Evolutionary conservation across 2,113 vertebrate genomes (phyloP).

Genomic region (Laticauda laticaudata): DNA sequence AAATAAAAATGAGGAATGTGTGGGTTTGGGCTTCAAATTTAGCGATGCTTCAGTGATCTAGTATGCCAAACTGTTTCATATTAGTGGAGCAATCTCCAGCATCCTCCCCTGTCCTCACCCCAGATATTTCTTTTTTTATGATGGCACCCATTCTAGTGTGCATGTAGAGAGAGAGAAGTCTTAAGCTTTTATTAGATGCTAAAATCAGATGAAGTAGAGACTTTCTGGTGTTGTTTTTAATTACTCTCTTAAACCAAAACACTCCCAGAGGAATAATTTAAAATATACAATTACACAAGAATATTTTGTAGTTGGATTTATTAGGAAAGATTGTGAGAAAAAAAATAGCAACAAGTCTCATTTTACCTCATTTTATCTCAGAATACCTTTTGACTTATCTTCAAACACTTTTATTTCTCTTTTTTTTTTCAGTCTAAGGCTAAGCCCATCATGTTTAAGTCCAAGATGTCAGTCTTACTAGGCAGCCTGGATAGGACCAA

Average conservation of each 20-base stretch:
- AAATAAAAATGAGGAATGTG: conserved; percentile 71
- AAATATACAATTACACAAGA: conserved; percentile 20
- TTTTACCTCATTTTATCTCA: not conserved
- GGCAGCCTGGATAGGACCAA: no score
- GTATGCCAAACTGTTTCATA: conserved; percentile 77
- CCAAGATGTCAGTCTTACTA: not conserved
- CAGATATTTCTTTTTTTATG: conserved; percentile 69
- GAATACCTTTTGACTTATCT: not conserved
- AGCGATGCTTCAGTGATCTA: conserved; percentile 72
- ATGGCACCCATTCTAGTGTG: conserved; percentile 69
- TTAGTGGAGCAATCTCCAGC: conserved; percentile 72
- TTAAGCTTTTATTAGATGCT: conserved; percentile 53
- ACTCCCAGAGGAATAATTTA: not conserved
- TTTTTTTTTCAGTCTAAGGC: not conserved
- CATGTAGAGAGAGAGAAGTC: not conserved
- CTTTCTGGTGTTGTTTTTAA: conserved; percentile 5
- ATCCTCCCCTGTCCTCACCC: conserved; percentile 45
- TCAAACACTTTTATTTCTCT: conserved; percentile 1
- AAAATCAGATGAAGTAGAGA: conserved; percentile 51
- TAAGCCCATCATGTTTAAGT: not conserved
- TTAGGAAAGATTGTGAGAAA: fast-evolving
- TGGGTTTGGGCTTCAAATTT: conserved; percentile 73
- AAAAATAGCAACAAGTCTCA: not conserved
- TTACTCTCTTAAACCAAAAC: conserved; percentile 7
- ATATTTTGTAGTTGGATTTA: conserved; percentile 2